Conservation (phyloP, 2,113 vertebrate species). For the Strigops habroptila region DNA sequence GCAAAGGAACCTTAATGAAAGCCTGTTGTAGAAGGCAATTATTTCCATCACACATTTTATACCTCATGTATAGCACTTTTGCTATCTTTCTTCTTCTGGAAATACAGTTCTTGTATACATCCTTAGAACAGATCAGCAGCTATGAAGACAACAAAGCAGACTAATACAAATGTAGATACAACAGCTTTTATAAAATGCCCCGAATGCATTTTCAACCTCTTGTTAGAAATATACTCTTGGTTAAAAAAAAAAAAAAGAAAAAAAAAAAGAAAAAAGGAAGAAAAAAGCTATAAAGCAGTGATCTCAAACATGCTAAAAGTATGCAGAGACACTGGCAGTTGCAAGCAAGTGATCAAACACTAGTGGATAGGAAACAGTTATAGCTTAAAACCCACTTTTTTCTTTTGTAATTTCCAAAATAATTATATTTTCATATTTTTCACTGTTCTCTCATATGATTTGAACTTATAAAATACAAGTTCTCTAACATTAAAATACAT, state of each 20-base stretch:
- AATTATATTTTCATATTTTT: slow-evolving; percentile 5
- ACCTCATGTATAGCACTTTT: not conserved
- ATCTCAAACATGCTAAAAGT: not conserved
- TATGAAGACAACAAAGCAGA: slow-evolving; percentile 8
- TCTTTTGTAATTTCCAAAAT: slow-evolving; percentile 18
- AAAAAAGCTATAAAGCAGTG: not conserved
- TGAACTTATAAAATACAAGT: slow-evolving; percentile 44
- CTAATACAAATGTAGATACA: not conserved
- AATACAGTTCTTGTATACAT: not conserved
- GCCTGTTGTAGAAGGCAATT: not conserved
- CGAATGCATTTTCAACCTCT: slow-evolving; percentile 1
- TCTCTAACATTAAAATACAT: slow-evolving; percentile 42
- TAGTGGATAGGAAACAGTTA: not conserved
- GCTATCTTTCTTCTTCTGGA: not conserved
- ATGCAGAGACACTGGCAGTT: not conserved
- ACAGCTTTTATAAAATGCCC: not conserved
- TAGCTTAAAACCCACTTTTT: not conserved
- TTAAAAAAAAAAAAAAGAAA: not conserved
- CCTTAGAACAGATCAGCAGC: not conserved
- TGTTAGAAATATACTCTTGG: not conserved
- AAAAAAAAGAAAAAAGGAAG: not conserved
- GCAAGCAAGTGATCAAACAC: slow-evolving; percentile 20
- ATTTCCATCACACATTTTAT: not conserved
- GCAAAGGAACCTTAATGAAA: not conserved
- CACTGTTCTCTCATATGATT: not conserved